Percentiles rank a stretch among this genome's conserved stretches.
phyloP scores from a whole-genome alignment of 2,888 invertebrate genomes.

The Carabus problematicus region DNA sequence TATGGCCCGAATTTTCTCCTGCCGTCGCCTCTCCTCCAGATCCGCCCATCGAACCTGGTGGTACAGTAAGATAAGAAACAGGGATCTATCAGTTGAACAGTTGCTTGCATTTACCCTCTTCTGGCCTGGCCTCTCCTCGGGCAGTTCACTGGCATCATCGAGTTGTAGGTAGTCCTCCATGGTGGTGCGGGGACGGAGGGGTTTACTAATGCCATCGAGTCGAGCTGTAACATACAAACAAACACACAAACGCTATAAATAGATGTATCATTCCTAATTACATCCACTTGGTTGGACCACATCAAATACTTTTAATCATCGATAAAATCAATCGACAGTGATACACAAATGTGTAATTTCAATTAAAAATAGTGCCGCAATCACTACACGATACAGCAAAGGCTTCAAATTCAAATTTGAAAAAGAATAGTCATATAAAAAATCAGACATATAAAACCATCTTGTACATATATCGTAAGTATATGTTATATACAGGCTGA shows the following conservation, averaged over 20 bases:
- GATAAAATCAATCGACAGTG: no score
- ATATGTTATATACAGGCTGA: no score
- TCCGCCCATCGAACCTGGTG: slow-evolving; percentile 96
- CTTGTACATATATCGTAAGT: no score
- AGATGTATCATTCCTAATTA: no score
- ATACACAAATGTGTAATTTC: no score
- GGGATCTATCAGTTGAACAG: background rate
- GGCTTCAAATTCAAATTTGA: no score
- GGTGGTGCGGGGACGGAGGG: slow-evolving; percentile 73
- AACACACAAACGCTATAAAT: slow-evolving; percentile 44
- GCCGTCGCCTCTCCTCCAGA: slow-evolving; percentile 89
- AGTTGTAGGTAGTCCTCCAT: slow-evolving; percentile 93
- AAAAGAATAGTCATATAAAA: no score
- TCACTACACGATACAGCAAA: no score
- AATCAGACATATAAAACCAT: no score
- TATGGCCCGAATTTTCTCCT: slow-evolving; percentile 91
- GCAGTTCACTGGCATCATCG: slow-evolving; percentile 77
- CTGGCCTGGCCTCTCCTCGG: slow-evolving; percentile 74
- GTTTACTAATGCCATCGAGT: slow-evolving; percentile 87
- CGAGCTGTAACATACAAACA: slow-evolving; percentile 70
- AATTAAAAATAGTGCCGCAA: no score
- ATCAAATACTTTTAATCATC: no score
- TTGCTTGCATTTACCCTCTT: slow-evolving; percentile 71
- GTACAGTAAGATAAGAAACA: background rate
- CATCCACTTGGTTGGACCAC: no score